Evolutionary conservation across 92 coral and sea anemone genomes (phyloP).

Genomic region (Siderastrea siderea): DNA sequence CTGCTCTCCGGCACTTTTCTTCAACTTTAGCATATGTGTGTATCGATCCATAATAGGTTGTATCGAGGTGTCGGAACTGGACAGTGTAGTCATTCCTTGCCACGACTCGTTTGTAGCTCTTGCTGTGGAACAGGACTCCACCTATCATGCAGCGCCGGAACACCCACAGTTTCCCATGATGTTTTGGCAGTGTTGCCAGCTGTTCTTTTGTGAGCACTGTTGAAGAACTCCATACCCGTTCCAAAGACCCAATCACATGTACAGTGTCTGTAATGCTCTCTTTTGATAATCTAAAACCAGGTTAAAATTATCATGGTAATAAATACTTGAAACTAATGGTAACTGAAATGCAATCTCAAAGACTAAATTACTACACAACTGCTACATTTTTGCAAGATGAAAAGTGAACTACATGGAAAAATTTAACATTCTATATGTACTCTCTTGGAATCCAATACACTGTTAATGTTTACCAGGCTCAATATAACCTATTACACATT

Average conservation of each 20-base stretch:
- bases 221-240: constrained; percentile 48
- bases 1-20: constrained; percentile 25
- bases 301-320: too few species aligned
- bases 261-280: constrained; percentile 21
- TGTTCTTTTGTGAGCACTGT: constrained; percentile 24
- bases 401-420: too few species aligned
- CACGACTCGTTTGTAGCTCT: constrained; percentile 13
- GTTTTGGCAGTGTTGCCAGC: constrained; percentile 14
- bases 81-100: constrained; percentile 17
- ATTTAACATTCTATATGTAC: too few species aligned
- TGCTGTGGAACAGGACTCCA: constrained; percentile 39
- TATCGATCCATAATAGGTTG: constrained; percentile 7
- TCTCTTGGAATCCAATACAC: too few species aligned
- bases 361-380: too few species aligned
- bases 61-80: constrained; percentile 6
- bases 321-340: too few species aligned
- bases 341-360: too few species aligned
- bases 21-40: constrained; percentile 34
- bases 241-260: constrained; percentile 42
- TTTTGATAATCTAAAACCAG: too few species aligned
- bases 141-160: constrained; percentile 27
- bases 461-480: too few species aligned
- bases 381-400: too few species aligned
- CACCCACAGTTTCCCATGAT: constrained; percentile 33
- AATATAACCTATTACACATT: too few species aligned